Base-by-base conservation (phyloP, 1,140 invertebrate species). In the Cherax quadricarinatus region DNA sequence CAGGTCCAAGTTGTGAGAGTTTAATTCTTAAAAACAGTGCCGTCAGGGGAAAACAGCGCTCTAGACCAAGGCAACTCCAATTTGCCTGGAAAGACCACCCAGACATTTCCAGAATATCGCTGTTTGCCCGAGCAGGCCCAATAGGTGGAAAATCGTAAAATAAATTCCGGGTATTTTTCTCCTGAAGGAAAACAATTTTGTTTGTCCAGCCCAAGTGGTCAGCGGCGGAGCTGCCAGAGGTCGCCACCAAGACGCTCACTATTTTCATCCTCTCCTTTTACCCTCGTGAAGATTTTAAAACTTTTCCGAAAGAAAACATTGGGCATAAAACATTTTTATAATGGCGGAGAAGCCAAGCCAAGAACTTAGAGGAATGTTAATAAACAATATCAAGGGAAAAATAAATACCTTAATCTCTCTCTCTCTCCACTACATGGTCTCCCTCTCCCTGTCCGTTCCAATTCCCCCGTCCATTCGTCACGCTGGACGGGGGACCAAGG, bases 81-180 rank as follows among this genome's bases (percentile, higher is more conserved):
- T 91, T 91, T 91, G 89, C 84, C 89, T 91, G 89, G 73, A 85
- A 91, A 80, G 53, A 85, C 83, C 51, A 49, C 51, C 2, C 83
- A 91, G 89, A 91, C 83, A 91, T 86, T 91, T 86, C 62, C 83
- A 91, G 89, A 91, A 91, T 91, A 91, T 91, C 89, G 73, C 84
- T 86, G 89, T 91, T 91, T 91, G 89, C 84, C 83, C 84, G 51
- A 70, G 57, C 83, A 91, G 89, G 84, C 89, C 89, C 89, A 87
- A 91, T 91, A 91, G 89, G 84, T 91, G 89, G 89, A 91, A 91
- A 91, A 91, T 91, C 89, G 89, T 91, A 91, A 91, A 91, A 91
- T 91, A 91, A 91, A 91, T 91, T 91, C 89, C 73, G 84, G 89
- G 89, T 87, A 91, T 91, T 91, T 91, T 91, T 91, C 89, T 91